A percentile compares a stretch with the other conserved stretches of the same genome.
Evolutionary conservation across 1,140 invertebrate genomes (phyloP).

Genomic region (Hyles euphorbiae): DNA sequence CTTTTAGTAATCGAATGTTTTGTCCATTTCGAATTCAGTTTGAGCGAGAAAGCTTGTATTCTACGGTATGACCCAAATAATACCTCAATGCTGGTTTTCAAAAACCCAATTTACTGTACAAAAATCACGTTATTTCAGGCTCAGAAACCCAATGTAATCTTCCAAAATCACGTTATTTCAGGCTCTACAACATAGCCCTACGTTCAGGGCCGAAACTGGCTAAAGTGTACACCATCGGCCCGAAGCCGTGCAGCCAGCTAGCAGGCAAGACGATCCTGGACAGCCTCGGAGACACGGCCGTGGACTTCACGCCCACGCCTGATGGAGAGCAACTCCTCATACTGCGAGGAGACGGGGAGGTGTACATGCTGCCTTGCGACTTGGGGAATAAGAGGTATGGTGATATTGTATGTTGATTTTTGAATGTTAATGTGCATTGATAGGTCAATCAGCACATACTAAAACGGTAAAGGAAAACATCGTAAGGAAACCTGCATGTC

Average conservation of each 20-base stretch:
- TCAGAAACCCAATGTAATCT: conserved; percentile 17
- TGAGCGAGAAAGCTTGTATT: too few species aligned
- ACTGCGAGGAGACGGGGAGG: conserved; percentile 88
- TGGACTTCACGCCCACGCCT: conserved; percentile 89
- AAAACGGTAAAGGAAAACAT: too few species aligned
- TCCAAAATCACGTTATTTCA: conserved; percentile 33
- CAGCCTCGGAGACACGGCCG: conserved; percentile 86
- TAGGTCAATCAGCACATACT: too few species aligned
- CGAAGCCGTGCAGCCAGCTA: conserved; percentile 68
- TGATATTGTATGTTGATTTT: too few species aligned
- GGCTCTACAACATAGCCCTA: conserved; percentile 70
- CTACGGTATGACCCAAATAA: too few species aligned
- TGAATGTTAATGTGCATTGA: too few species aligned
- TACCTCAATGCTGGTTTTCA: too few species aligned
- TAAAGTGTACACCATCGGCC: conserved; percentile 77
- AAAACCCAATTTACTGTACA: too few species aligned
- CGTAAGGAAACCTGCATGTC: too few species aligned
- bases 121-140: conserved; percentile 41
- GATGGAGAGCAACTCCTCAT: conserved; percentile 84
- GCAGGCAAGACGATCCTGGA: conserved; percentile 76
- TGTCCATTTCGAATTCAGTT: too few species aligned
- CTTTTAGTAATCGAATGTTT: too few species aligned
- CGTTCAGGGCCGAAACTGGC: conserved; percentile 61
- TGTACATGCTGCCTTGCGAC: conserved; percentile 80
- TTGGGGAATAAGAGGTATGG: conserved; percentile 74